These are phyloP conservation scores for Thunnus maccoyii DNA, from an alignment of 2,113 vertebrate genomes.

Conservation along the genomic window DNA sequence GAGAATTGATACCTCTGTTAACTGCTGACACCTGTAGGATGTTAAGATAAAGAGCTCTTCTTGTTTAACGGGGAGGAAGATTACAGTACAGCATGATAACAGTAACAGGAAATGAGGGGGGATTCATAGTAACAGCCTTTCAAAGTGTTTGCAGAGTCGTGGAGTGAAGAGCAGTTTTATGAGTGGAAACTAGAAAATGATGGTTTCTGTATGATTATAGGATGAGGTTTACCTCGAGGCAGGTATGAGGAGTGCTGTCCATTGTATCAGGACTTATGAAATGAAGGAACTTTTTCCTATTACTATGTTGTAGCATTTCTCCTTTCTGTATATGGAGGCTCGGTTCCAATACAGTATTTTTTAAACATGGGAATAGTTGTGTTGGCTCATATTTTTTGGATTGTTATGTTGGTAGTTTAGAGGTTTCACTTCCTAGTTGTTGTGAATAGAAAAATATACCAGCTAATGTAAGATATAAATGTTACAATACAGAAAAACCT, in stretches of 20 bases:
- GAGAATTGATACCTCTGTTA: conserved; percentile 3
- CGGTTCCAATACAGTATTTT: not conserved
- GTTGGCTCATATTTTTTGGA: too few relatives aligned
- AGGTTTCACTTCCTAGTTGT: not conserved
- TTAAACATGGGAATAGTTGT: not conserved
- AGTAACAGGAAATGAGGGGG: not conserved
- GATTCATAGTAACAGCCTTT: conserved; percentile 4
- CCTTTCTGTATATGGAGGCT: not conserved
- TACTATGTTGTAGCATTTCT: not conserved
- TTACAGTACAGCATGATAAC: conserved; percentile 39
- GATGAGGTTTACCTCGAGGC: not conserved
- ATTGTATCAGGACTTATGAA: not conserved
- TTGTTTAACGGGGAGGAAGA: not conserved
- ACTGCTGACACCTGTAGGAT: conserved; percentile 33
- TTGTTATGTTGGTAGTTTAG: too few relatives aligned
- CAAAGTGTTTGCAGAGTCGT: conserved; percentile 23
- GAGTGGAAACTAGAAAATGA: conserved; percentile 33
- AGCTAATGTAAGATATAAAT: not conserved
- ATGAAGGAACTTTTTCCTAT: too few relatives aligned
- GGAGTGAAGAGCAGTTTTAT: not conserved
- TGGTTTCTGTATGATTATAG: conserved; percentile 8
- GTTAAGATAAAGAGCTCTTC: conserved; percentile 14
- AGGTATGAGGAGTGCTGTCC: not conserved
- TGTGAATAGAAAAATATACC: not conserved
- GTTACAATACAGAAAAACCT: not conserved